Percentiles rank a stretch among this genome's conserved stretches.
phyloP scores from a whole-genome alignment of 2,113 vertebrate genomes.

The Pseudorasbora parva region DNA sequence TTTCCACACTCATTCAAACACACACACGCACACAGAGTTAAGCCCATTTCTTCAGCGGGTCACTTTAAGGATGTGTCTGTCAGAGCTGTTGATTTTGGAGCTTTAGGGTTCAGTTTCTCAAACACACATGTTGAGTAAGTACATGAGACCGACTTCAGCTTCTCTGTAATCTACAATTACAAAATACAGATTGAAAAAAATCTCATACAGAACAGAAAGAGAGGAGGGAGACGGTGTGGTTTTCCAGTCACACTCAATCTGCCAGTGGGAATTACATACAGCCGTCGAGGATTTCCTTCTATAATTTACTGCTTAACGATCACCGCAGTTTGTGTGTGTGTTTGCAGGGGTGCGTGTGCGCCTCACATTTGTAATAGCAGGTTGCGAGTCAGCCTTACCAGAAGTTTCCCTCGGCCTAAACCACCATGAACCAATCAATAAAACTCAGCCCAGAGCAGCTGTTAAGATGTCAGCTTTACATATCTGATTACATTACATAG shows the following conservation, averaged over 20 bases:
- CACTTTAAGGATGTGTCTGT: constrained; percentile 32
- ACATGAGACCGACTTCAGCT: neutral
- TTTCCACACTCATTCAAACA: constrained; percentile 29
- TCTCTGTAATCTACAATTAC: constrained; percentile 63
- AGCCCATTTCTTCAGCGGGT: constrained; percentile 21
- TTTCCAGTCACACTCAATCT: constrained; percentile 63
- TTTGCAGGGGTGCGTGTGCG: constrained; percentile 21
- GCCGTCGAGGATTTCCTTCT: constrained; percentile 63
- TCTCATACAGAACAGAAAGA: constrained; percentile 51
- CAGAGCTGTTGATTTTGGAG: constrained; percentile 28
- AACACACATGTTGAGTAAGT: neutral
- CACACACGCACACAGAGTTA: constrained; percentile 32
- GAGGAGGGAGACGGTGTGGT: constrained; percentile 54
- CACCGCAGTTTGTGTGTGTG: constrained; percentile 32
- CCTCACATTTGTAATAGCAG: constrained; percentile 41
- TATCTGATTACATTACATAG: constrained; percentile 46
- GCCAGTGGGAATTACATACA: constrained; percentile 65
- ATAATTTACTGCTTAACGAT: constrained; percentile 57
- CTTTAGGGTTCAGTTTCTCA: constrained; percentile 5
- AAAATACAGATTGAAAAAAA: constrained; percentile 34
- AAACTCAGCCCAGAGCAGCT: constrained; percentile 26
- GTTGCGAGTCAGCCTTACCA: constrained; percentile 35
- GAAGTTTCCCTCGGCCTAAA: constrained; percentile 38
- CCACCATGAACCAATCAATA: constrained; percentile 41
- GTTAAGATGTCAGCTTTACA: constrained; percentile 40